A percentile compares a stretch with the other conserved stretches of the same genome.
These are phyloP conservation scores for Ptychadena robeensis DNA, from an alignment of 2,797 vertebrate genomes.

Conservation along the genomic window DNA sequence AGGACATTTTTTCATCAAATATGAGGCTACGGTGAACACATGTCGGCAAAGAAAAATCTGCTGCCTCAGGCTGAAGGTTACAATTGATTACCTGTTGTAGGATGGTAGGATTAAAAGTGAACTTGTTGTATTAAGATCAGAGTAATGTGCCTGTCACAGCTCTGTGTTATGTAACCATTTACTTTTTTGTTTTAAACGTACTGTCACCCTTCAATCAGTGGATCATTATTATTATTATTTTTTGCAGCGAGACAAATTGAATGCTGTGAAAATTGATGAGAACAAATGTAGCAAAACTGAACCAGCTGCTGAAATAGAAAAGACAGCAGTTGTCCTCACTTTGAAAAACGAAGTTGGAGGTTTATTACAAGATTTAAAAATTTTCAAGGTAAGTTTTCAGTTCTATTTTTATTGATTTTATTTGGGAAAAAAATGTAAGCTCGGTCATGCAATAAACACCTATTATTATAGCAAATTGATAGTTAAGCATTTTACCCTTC, in stretches of 20 bases:
- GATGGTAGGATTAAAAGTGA: background rate
- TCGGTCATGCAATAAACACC: background rate
- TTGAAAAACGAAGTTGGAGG: conserved; percentile 95
- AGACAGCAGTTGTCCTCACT: conserved; percentile 90
- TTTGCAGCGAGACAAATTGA: conserved; percentile 74
- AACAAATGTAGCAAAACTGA: conserved; percentile 72
- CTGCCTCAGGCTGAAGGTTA: background rate
- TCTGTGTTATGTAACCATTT: conserved; percentile 23
- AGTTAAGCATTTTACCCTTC: background rate
- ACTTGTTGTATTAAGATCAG: background rate
- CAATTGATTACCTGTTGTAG: background rate
- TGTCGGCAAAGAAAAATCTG: background rate
- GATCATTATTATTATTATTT: conserved; percentile 55
- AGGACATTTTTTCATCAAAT: background rate
- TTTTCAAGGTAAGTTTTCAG: conserved; percentile 87
- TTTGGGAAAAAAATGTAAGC: background rate
- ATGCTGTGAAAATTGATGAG: conserved; percentile 85
- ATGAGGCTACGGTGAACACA: background rate
- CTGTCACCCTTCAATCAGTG: conserved; percentile 42
- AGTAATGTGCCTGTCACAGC: conserved; percentile 16
- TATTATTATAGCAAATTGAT: conserved; percentile 22
- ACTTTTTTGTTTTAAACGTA: conserved; percentile 30
- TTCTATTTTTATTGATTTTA: background rate
- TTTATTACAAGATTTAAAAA: conserved; percentile 86
- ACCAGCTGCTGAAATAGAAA: conserved; percentile 76